phyloP scores from a whole-genome alignment of 2,797 vertebrate species.

The Ceryle rudis region DNA sequence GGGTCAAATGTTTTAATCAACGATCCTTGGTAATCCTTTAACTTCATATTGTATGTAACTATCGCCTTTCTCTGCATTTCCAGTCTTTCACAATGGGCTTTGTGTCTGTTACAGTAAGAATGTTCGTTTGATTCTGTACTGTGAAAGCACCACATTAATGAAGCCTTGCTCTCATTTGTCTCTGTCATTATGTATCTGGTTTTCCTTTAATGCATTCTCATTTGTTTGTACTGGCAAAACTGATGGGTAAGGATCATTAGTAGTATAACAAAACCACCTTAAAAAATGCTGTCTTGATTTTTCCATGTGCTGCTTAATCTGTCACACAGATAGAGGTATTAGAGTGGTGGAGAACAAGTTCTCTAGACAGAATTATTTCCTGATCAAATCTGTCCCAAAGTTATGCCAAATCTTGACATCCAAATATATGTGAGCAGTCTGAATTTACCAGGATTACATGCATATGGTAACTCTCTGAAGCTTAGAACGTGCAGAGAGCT shows the following conservation, averaged over 20 bases:
- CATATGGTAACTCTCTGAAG: neutral
- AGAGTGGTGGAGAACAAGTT: neutral
- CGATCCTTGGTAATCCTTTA: neutral
- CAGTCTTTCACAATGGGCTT: neutral
- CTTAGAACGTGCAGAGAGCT: rapidly evolving
- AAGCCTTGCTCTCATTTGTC: neutral
- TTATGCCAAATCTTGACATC: neutral
- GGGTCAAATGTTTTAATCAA: conserved; percentile 4
- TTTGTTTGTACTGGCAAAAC: neutral
- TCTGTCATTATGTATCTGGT: neutral
- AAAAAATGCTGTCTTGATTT: conserved; percentile 13
- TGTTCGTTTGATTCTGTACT: neutral
- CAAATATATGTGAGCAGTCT: no score
- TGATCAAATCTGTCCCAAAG: neutral
- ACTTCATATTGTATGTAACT: neutral
- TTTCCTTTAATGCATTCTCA: neutral
- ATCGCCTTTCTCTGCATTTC: neutral
- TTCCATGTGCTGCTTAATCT: neutral
- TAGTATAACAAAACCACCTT: neutral
- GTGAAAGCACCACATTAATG: neutral
- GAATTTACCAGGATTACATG: neutral
- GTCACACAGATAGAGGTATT: neutral
- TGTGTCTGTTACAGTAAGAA: neutral
- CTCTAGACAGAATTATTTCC: neutral
- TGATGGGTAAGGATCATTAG: neutral